These are phyloP conservation scores for Crotalus viridis DNA, from an alignment of 2,113 vertebrate species.

Conservation along the genomic window DNA sequence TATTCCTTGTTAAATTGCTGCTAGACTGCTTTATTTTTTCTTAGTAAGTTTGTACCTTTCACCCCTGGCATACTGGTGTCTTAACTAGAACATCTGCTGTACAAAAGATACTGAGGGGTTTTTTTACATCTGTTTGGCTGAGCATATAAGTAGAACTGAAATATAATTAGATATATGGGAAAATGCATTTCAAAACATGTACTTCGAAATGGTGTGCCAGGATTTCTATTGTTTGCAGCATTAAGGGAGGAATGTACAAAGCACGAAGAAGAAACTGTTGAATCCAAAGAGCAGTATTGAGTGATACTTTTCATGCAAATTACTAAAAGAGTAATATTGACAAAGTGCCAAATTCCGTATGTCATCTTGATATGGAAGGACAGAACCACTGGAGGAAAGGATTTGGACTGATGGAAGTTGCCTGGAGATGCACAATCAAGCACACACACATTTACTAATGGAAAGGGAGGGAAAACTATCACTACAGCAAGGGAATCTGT, in stretches of 20 bases:
- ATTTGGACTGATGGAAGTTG: not conserved
- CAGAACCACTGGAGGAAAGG: not conserved
- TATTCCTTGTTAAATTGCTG: constrained; percentile 47
- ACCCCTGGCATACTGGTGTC: constrained; percentile 57
- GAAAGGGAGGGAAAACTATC: not conserved
- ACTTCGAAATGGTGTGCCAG: constrained; percentile 44
- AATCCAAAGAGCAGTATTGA: constrained; percentile 39
- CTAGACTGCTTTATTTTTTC: constrained; percentile 44
- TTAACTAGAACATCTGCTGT: constrained; percentile 71
- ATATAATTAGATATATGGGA: constrained; percentile 46
- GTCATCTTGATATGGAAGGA: not conserved
- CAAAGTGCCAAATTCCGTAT: not conserved
- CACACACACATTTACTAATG: not conserved
- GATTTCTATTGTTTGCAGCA: constrained; percentile 55
- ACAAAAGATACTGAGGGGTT: constrained; percentile 51
- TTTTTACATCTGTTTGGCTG: constrained; percentile 58
- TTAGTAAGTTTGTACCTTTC: constrained; percentile 58
- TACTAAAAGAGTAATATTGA: not conserved
- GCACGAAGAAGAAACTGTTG: constrained; percentile 48
- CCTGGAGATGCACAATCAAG: not conserved
- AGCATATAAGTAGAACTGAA: constrained; percentile 56
- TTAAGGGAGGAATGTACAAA: constrained; percentile 40
- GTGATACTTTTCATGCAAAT: constrained; percentile 3
- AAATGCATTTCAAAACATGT: constrained; percentile 54
- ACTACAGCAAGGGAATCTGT: not conserved